A percentile compares a stretch with the other conserved stretches of the same genome.
Conservation (phyloP, 1,140 invertebrate genomes). For the Ceratosolen solmsi region DNA sequence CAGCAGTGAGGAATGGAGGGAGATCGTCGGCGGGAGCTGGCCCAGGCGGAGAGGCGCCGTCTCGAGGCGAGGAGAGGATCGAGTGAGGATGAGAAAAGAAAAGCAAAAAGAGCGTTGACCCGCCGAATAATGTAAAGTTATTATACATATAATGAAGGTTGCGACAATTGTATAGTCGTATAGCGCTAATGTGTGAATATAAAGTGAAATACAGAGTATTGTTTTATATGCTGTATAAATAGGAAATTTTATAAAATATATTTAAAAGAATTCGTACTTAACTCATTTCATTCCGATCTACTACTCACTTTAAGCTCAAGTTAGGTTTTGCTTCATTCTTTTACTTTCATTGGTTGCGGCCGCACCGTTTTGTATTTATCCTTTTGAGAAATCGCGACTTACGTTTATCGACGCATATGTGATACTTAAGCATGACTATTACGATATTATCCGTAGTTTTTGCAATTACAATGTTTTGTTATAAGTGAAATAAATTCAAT, state of each 20-base stretch:
- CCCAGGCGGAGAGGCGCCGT: background rate
- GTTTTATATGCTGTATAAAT: slow-evolving; percentile 75
- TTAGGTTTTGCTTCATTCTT: background rate
- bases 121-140: slow-evolving; percentile 71
- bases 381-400: background rate
- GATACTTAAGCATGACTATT: background rate
- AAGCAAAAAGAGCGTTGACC: slow-evolving; percentile 59
- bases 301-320: background rate
- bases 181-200: slow-evolving; percentile 74
- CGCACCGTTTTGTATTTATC: background rate
- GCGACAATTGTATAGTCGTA: slow-evolving; percentile 62
- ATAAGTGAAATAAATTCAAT: background rate
- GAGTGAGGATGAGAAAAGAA: too few species aligned
- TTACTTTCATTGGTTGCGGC: background rate
- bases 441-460: background rate
- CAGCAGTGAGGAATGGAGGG: slow-evolving; percentile 59
- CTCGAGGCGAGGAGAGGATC: background rate
- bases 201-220: slow-evolving; percentile 73
- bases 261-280: slow-evolving; percentile 65
- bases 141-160: slow-evolving; percentile 60
- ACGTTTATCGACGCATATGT: background rate
- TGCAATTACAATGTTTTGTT: background rate
- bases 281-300: slow-evolving; percentile 39
- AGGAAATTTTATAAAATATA: slow-evolving; percentile 75
- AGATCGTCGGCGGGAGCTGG: background rate